Evolutionary conservation across 1,140 invertebrate species (phyloP).

Genomic region (Drosophila mojavensis): DNA sequence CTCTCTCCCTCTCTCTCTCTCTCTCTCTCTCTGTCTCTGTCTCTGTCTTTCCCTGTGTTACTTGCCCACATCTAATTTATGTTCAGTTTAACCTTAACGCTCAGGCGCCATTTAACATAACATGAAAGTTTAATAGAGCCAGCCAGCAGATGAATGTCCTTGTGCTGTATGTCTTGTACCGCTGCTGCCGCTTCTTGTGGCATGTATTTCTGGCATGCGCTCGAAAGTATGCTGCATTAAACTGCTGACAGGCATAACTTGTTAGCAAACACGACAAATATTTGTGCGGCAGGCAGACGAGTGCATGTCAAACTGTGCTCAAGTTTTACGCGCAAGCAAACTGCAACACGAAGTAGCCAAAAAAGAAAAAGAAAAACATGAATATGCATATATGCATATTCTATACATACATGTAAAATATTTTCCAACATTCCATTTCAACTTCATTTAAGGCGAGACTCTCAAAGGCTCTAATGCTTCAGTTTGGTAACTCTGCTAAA

Average conservation of each 20-base stretch:
- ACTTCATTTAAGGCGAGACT: background rate
- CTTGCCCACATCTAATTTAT: slow-evolving; percentile 63
- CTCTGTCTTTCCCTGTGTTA: background rate
- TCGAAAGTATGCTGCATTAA: slow-evolving; percentile 51
- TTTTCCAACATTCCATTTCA: background rate
- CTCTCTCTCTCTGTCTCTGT: background rate
- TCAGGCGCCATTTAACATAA: slow-evolving; percentile 74
- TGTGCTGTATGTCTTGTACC: slow-evolving; percentile 19
- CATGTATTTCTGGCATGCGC: slow-evolving; percentile 45
- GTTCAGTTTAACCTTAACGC: slow-evolving; percentile 76
- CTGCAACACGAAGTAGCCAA: background rate
- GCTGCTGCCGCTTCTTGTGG: slow-evolving; percentile 11
- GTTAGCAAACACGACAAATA: slow-evolving; percentile 53
- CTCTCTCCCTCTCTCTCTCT: background rate
- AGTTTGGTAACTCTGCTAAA: too few relatives aligned
- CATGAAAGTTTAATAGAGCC: slow-evolving; percentile 77
- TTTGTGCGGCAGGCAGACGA: slow-evolving; percentile 51
- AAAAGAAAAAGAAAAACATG: slow-evolving; percentile 1
- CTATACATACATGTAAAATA: background rate
- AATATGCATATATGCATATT: background rate
- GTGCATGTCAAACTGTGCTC: slow-evolving; percentile 69
- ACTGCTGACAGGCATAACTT: slow-evolving; percentile 76
- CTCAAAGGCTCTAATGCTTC: too few relatives aligned
- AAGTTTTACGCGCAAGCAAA: slow-evolving; percentile 18
- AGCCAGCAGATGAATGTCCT: slow-evolving; percentile 60